A percentile compares a stretch with the other conserved stretches of the same genome.
Conservation (phyloP, 1,140 invertebrate species). For the Hypsibius dujardini region DNA sequence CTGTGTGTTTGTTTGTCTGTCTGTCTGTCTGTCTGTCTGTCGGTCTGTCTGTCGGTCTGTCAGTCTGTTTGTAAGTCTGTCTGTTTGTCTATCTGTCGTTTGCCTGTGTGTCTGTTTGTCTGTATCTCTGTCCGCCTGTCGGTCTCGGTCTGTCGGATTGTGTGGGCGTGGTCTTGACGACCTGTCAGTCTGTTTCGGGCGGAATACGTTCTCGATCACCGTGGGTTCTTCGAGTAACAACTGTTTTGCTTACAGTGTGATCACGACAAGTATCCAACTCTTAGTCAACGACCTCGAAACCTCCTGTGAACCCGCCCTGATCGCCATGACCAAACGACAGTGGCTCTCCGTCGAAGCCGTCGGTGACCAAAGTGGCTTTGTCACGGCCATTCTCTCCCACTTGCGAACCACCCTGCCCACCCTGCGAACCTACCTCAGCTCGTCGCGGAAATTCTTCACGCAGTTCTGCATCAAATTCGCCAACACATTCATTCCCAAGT, state of each 20-base stretch:
- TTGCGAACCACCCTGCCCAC: slow-evolving; percentile 70
- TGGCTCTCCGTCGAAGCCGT: slow-evolving; percentile 82
- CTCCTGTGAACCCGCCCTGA: slow-evolving; percentile 75
- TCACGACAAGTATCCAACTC: slow-evolving; percentile 59
- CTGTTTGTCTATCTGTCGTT: too few relatives aligned
- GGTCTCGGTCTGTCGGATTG: too few relatives aligned
- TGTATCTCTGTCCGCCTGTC: too few relatives aligned
- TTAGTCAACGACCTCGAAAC: slow-evolving; percentile 86
- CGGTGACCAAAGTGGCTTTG: slow-evolving; percentile 88
- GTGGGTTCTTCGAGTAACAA: too few relatives aligned
- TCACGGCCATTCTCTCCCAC: slow-evolving; percentile 69
- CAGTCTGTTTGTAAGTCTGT: too few relatives aligned
- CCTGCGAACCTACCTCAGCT: slow-evolving; percentile 74
- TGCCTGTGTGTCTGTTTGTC: too few relatives aligned
- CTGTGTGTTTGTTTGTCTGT: too few relatives aligned
- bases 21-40: too few relatives aligned
- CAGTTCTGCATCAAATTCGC: slow-evolving; percentile 92
- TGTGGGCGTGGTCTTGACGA: too few relatives aligned
- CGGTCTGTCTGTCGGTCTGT: too few relatives aligned
- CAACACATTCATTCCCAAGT: slow-evolving; percentile 79
- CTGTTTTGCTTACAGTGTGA: slow-evolving; percentile 45
- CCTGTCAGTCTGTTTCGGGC: too few relatives aligned
- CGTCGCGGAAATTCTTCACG: slow-evolving; percentile 91
- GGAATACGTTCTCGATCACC: too few relatives aligned
- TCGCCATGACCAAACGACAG: slow-evolving; percentile 75